Evolutionary conservation across 2,797 vertebrate genomes (phyloP).

Genomic region (Harpagifer antarcticus): DNA sequence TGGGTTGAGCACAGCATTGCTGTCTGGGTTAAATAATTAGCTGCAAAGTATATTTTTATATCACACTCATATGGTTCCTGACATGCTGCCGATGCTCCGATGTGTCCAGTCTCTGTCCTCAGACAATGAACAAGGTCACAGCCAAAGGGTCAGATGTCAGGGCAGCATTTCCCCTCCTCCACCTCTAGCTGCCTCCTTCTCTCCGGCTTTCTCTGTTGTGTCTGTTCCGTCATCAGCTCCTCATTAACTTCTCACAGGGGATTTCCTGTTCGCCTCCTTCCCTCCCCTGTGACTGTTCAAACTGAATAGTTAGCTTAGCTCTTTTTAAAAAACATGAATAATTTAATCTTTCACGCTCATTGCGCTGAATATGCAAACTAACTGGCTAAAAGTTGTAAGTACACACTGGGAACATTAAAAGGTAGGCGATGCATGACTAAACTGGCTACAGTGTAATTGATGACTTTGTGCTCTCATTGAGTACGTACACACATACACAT

Average conservation of each 20-base stretch:
- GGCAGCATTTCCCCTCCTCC: conserved; percentile 56
- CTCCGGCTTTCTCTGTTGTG: conserved; percentile 74
- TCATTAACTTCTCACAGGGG: conserved; percentile 81
- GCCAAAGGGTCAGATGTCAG: conserved; percentile 78
- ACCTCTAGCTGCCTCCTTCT: conserved; percentile 33
- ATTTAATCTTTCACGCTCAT: conserved; percentile 59
- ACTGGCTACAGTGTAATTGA: conserved; percentile 68
- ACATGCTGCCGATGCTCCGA: conserved; percentile 64
- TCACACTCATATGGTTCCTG: not conserved
- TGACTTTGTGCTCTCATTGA: conserved; percentile 74
- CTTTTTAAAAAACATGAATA: conserved; percentile 72
- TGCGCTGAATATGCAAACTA: conserved; percentile 63
- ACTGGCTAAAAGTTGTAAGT: conserved; percentile 48
- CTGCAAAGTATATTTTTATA: not conserved
- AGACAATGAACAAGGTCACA: conserved; percentile 83
- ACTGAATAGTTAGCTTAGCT: conserved; percentile 65
- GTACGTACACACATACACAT: conserved; percentile 60
- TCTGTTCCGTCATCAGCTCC: conserved; percentile 80
- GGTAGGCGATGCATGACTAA: conserved; percentile 30
- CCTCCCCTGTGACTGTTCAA: conserved; percentile 67
- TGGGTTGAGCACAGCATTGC: conserved; percentile 14
- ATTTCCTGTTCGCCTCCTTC: conserved; percentile 78
- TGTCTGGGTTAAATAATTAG: conserved; percentile 13
- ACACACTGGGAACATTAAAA: conserved; percentile 35
- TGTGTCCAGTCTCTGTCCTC: conserved; percentile 69